These are phyloP conservation scores for Tichodroma muraria DNA, from an alignment of 2,113 vertebrate species.

Conservation along the genomic window DNA sequence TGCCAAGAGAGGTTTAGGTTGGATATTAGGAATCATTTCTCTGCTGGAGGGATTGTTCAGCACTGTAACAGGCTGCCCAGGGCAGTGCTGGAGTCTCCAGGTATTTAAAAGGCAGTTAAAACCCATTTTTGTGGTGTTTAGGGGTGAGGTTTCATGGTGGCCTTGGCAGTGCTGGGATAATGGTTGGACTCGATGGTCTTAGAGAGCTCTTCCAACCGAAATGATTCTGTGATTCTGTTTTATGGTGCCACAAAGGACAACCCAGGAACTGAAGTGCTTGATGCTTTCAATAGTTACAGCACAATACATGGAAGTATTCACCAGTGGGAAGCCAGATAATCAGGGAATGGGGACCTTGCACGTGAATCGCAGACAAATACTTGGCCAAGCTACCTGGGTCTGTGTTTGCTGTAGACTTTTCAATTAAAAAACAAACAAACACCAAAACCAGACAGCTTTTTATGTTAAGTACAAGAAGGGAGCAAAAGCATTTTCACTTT, in stretches of 20 bases:
- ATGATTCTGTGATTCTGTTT: background rate
- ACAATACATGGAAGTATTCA: background rate
- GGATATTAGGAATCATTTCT: background rate
- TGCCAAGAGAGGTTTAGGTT: background rate
- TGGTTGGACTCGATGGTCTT: accelerated
- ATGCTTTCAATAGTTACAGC: background rate
- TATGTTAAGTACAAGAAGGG: background rate
- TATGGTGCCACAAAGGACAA: background rate
- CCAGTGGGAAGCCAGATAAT: background rate
- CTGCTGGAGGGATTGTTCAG: no score
- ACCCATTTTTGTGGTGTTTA: background rate
- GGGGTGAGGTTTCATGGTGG: background rate
- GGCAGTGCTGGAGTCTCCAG: background rate
- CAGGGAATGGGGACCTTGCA: background rate
- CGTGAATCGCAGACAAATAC: background rate
- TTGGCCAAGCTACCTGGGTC: background rate
- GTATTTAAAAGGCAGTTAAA: background rate
- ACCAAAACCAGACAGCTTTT: background rate
- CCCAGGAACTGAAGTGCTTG: background rate
- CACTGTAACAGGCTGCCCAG: background rate
- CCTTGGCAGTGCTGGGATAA: background rate
- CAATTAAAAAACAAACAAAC: background rate
- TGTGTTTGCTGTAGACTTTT: background rate
- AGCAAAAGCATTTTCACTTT: background rate
- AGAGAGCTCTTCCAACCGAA: background rate